Conservation (phyloP, 1,140 invertebrate species). For the Hetaerina americana region DNA sequence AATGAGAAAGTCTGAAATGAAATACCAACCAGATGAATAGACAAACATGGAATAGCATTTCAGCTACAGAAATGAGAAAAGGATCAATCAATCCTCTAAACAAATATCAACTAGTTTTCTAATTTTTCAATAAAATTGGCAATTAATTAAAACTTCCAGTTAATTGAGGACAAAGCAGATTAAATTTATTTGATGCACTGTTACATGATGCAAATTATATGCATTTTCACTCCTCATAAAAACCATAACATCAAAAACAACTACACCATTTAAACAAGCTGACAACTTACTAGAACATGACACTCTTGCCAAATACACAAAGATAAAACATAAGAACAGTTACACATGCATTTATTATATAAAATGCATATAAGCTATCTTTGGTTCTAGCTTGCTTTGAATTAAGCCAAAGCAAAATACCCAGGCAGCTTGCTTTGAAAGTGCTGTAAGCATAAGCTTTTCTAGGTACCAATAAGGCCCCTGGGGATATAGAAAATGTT, state of each 20-base stretch:
- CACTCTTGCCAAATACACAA: background rate
- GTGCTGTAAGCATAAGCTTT: background rate
- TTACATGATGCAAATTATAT: constrained; percentile 1
- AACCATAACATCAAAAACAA: background rate
- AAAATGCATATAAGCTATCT: background rate
- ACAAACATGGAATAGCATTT: background rate
- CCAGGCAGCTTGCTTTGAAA: background rate
- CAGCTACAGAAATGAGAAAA: background rate
- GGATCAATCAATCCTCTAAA: background rate
- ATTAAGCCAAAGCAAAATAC: background rate
- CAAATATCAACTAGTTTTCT: background rate
- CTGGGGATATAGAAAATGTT: background rate
- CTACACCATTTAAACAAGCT: background rate
- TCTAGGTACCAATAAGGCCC: background rate
- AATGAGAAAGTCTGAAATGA: background rate
- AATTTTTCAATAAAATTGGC: background rate
- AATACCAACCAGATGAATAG: background rate
- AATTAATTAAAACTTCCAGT: background rate
- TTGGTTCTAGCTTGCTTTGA: background rate
- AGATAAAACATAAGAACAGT: background rate
- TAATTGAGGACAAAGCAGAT: background rate
- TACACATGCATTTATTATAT: constrained; percentile 1
- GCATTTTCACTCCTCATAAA: background rate
- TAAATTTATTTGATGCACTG: background rate
- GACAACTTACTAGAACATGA: background rate